Evolutionary conservation across 1,140 invertebrate species (phyloP).

Genomic region (Drosophila repleta): DNA sequence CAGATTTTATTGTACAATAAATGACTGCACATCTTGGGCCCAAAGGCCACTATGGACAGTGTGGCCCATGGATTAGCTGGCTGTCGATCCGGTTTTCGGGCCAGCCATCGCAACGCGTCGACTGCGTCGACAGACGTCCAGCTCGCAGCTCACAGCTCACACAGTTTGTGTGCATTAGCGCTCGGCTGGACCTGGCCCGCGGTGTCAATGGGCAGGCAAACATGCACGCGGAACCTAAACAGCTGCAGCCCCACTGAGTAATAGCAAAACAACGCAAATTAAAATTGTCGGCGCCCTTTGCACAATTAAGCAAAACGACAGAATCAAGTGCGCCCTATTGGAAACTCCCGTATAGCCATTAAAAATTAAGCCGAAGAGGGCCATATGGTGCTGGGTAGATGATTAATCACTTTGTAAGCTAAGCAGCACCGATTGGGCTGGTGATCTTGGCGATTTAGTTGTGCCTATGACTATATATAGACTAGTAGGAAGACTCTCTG

Average conservation of each 20-base stretch:
- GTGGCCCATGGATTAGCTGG: constrained; percentile 59
- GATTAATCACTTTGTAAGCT: neutral
- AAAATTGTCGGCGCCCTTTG: constrained; percentile 64
- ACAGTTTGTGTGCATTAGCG: neutral
- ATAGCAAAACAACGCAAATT: constrained; percentile 34
- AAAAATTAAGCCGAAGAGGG: neutral
- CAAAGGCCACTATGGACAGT: constrained; percentile 30
- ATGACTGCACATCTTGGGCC: constrained; percentile 45
- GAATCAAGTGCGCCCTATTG: constrained; percentile 6
- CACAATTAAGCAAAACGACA: constrained; percentile 57
- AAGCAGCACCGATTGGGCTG: too few species aligned
- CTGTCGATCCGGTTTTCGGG: constrained; percentile 60
- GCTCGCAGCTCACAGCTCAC: neutral
- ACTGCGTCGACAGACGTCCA: neutral
- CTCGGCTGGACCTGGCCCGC: constrained; percentile 26
- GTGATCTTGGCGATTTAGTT: too few species aligned
- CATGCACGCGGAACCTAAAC: constrained; percentile 8
- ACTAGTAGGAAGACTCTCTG: too few species aligned
- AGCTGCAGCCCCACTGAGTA: constrained; percentile 8
- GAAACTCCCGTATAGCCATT: neutral
- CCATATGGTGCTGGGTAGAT: neutral
- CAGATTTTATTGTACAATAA: constrained; percentile 64
- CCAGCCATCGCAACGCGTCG: constrained; percentile 8
- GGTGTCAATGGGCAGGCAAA: constrained; percentile 39
- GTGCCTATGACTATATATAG: too few species aligned